Evolutionary conservation across 2,888 invertebrate species (phyloP).

Genomic region (Patella depressa): DNA sequence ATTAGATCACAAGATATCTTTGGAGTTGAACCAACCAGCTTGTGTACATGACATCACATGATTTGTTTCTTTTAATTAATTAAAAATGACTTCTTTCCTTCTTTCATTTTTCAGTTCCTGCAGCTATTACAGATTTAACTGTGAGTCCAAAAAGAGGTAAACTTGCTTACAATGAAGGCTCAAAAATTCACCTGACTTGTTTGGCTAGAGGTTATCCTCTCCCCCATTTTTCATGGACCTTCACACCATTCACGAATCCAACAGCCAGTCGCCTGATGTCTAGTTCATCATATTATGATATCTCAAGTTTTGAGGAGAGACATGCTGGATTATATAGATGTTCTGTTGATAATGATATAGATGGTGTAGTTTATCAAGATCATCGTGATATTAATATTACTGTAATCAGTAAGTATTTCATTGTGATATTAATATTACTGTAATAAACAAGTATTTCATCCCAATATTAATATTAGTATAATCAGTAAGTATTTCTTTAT

Average conservation of each 20-base stretch:
- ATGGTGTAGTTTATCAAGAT: conserved; percentile 33
- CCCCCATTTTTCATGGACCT: conserved; percentile 44
- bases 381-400: conserved; percentile 34
- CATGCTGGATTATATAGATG: conserved; percentile 47
- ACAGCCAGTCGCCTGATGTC: conserved; percentile 25
- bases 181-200: conserved; percentile 46
- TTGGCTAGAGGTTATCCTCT: conserved; percentile 47
- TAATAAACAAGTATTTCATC: not conserved
- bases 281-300: conserved; percentile 25
- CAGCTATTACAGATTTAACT: conserved; percentile 36
- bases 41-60: too few species aligned
- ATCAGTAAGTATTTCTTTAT: too few species aligned
- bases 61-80: too few species aligned
- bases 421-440: not conserved
- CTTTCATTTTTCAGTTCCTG: conserved; percentile 37
- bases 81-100: not conserved
- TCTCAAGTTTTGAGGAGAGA: conserved; percentile 20
- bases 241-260: conserved; percentile 34
- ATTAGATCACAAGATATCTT: too few species aligned
- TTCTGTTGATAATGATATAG: conserved; percentile 41
- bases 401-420: conserved; percentile 36
- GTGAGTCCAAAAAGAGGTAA: conserved; percentile 32
- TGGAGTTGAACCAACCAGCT: too few species aligned
- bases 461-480: too few species aligned
- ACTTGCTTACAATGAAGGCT: conserved; percentile 35